Base-by-base conservation (phyloP, 2,113 vertebrate species). In the Coreoperca whiteheadi region DNA sequence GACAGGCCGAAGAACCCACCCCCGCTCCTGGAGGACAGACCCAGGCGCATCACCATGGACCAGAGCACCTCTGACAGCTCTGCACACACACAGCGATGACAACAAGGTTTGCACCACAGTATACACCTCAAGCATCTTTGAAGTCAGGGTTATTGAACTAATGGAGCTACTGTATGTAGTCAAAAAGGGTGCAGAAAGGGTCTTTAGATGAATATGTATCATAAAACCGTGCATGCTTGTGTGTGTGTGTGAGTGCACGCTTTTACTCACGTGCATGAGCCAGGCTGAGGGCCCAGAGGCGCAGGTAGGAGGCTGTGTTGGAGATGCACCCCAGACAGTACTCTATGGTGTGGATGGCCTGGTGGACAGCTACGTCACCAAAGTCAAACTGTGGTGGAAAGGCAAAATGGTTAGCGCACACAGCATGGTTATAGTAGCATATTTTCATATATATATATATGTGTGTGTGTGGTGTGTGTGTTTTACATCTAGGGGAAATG, bases 321-420 rank as follows among this genome's bases (percentile, higher is more conserved):
- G 98, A 99, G 89, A 99, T 97, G 92, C 98, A 99, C 21, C 98
- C 98, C 93, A 99, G 94, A 93, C 98, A 99, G 90, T 97, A 99
- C 81, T 99, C 98, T 0, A 99, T 99, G 88, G 98, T 99, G 91
- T 99, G 98, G 94, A 99, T 99, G 73, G 98, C 98, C 94, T 99
- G 98, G 92, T 98, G 95, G 56, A 99, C 97, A 70, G 97, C 96
- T 0, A 97, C 96, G 10, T 99, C 98, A 0, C 95, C 97, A 76
- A 99, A 99, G 87, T 99, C 91, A 72, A 99, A 99, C 98, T 99
- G 96, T 68, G 63, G 43, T 14, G 74, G 25, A 79, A 70, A 66
- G 54, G 81, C 60, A 60, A 71, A 14, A 79, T 23, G 18, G 18
- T 68, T 34, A 64, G 56, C 28, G 43, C 53, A 57, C n/a, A 59